Percentiles rank a stretch among this genome's conserved stretches.
These are phyloP conservation scores for Meriones psammophilus DNA, from an alignment of 2,797 vertebrate species.

Conservation along the genomic window DNA sequence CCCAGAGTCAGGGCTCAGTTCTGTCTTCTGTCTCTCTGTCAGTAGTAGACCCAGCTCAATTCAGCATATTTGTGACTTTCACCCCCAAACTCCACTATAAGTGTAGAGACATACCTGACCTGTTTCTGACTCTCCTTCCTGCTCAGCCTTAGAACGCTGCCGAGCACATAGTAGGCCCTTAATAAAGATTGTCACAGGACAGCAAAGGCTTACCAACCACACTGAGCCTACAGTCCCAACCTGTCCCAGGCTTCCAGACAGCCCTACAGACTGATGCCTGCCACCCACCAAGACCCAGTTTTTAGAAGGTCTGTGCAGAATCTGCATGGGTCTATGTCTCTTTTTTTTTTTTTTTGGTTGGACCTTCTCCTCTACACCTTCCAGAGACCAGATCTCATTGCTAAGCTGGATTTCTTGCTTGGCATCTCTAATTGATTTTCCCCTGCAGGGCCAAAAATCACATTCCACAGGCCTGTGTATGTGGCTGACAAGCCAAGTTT, in stretches of 20 bases:
- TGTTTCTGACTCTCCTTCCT: background rate
- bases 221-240: background rate
- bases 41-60: background rate
- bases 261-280: fast-evolving
- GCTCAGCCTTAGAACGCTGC: background rate
- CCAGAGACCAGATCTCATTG: constrained; percentile 68
- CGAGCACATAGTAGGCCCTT: background rate
- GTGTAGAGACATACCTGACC: background rate
- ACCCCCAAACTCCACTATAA: background rate
- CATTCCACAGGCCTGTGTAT: constrained; percentile 58
- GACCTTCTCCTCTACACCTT: constrained; percentile 30
- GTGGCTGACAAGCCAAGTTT: constrained; percentile 52
- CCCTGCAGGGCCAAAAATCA: constrained; percentile 59
- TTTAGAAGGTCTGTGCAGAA: constrained; percentile 42
- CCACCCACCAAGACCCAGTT: background rate
- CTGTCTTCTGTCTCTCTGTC: background rate
- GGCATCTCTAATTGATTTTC: constrained; percentile 76
- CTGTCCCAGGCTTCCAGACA: background rate
- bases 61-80: background rate
- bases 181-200: background rate
- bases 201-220: fast-evolving
- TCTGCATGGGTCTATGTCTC: background rate
- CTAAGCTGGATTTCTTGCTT: constrained; percentile 72
- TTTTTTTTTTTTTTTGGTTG: background rate
- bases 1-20: background rate